phyloP scores from a whole-genome alignment of 64 coral and sea anemone species.

The Platygyra sinensis region DNA sequence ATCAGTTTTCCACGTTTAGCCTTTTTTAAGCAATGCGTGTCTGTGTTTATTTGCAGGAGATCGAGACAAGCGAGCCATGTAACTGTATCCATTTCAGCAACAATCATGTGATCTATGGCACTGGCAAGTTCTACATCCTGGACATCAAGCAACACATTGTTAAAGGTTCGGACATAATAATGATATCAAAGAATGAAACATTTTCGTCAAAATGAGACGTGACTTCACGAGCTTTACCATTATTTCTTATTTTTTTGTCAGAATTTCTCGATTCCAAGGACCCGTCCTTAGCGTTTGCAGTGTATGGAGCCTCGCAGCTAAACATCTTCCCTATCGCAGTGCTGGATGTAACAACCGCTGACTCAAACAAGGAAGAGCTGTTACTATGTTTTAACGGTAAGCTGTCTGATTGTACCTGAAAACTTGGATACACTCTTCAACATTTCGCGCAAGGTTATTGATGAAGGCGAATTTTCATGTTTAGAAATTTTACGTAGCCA shows the following conservation, averaged over 20 bases:
- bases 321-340: constrained; percentile 97
- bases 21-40: not conserved
- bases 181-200: not conserved
- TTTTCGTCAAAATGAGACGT: not conserved
- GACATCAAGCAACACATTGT: constrained; percentile 86
- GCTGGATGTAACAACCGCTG: constrained; percentile 63
- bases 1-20: too few species aligned
- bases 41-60: constrained; percentile 64
- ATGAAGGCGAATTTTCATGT: not conserved
- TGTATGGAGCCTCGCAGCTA: constrained; percentile 86
- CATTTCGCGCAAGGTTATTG: too few species aligned
- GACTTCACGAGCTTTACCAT: not conserved
- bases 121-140: constrained; percentile 88
- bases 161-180: constrained; percentile 59
- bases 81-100: constrained; percentile 92
- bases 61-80: constrained; percentile 95
- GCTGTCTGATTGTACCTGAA: not conserved
- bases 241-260: constrained; percentile 11
- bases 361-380: constrained; percentile 69
- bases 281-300: constrained; percentile 86
- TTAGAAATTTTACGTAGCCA: not conserved
- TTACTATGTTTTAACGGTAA: constrained; percentile 97
- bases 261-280: constrained; percentile 90
- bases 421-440: too few species aligned
- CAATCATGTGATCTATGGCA: constrained; percentile 80